Evolutionary conservation across 2,797 vertebrate species (phyloP).

Genomic region (Rhincodon typus): DNA sequence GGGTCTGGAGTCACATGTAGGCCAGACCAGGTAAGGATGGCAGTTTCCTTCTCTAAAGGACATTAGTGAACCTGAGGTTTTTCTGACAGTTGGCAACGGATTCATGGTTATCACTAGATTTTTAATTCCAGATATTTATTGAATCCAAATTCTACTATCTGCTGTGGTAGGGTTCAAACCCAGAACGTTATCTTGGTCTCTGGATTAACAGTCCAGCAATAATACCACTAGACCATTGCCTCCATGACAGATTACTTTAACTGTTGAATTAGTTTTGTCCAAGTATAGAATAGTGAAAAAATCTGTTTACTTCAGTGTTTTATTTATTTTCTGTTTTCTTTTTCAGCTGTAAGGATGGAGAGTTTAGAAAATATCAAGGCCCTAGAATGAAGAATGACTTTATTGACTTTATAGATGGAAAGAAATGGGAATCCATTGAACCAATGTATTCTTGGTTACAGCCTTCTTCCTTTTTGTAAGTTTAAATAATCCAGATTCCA

Average conservation of each 20-base stretch:
- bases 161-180: no score
- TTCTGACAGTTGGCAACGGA: no score
- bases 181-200: no score
- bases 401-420: constrained; percentile 81
- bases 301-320: background rate
- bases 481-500: constrained; percentile 38
- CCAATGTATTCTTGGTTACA: constrained; percentile 87
- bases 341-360: constrained; percentile 82
- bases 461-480: constrained; percentile 86
- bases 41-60: no score
- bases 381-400: constrained; percentile 83
- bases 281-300: background rate
- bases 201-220: no score
- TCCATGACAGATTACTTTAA: background rate
- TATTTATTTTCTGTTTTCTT: constrained; percentile 33
- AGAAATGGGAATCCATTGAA: constrained; percentile 81
- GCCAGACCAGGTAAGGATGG: no score
- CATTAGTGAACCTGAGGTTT: no score
- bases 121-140: no score
- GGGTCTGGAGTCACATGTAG: no score
- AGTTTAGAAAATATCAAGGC: constrained; percentile 87
- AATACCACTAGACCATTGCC: no score
- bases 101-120: no score
- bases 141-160: no score
- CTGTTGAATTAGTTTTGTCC: background rate